Evolutionary conservation across 2,888 invertebrate genomes (phyloP).

Genomic region (Xylophagus ater): DNA sequence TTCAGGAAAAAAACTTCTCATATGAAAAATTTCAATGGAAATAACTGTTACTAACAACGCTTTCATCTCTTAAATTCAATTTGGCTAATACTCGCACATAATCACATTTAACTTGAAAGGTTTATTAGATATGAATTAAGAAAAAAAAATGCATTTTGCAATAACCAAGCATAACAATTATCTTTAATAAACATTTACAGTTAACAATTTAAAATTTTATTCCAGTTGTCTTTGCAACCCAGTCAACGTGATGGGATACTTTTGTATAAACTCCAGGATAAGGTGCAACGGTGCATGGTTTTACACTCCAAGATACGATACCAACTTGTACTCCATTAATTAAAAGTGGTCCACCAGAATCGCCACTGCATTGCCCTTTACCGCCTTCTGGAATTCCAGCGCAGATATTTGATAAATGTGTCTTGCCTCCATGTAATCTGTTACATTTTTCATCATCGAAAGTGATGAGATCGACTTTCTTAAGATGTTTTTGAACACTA

Average conservation of each 20-base stretch:
- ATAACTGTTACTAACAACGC: too few relatives aligned
- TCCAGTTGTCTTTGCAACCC: slow-evolving; percentile 23
- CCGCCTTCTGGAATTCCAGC: slow-evolving; percentile 40
- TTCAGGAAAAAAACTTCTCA: too few relatives aligned
- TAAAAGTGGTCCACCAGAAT: slow-evolving; percentile 40
- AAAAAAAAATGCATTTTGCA: too few relatives aligned
- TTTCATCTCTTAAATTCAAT: too few relatives aligned
- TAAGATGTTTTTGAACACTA: slow-evolving; percentile 28
- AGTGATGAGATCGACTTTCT: slow-evolving; percentile 34
- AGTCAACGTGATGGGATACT: slow-evolving; percentile 34
- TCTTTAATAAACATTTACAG: too few relatives aligned
- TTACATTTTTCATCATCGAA: slow-evolving; percentile 36
- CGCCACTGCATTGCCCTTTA: slow-evolving; percentile 40
- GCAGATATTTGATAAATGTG: slow-evolving; percentile 36
- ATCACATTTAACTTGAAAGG: too few relatives aligned
- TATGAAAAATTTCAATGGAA: too few relatives aligned
- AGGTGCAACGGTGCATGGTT: slow-evolving; percentile 37
- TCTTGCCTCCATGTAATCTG: slow-evolving; percentile 25
- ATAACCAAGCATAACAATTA: too few relatives aligned
- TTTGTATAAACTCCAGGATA: slow-evolving; percentile 40
- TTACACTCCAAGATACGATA: slow-evolving; percentile 40
- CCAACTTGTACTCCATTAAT: slow-evolving; percentile 34
- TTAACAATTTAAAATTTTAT: background rate
- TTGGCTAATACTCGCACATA: too few relatives aligned
- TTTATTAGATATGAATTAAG: too few relatives aligned